Conservation (phyloP, 23 tunicate species). For the Pegea sp. region DNA sequence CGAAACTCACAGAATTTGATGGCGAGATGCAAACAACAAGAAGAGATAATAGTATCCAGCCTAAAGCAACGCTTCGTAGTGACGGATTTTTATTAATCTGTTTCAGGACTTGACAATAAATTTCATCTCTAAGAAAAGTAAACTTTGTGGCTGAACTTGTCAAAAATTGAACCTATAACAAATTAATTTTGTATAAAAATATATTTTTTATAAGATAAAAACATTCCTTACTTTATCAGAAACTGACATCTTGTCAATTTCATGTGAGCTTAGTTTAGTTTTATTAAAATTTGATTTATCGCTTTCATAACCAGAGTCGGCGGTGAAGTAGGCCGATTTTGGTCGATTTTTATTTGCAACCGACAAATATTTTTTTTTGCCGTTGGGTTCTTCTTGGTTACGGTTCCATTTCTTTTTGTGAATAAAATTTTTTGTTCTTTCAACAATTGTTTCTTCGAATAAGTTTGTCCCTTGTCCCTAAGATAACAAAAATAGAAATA, state of each 20-base stretch:
- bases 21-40: conserved; percentile 50
- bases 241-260: neutral
- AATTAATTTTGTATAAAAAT: neutral
- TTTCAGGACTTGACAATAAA: conserved; percentile 56
- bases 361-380: too few species aligned
- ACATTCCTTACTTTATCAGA: neutral
- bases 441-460: neutral
- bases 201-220: neutral
- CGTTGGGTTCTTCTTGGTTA: too few species aligned
- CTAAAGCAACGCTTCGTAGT: conserved; percentile 33
- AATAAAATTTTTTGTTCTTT: neutral
- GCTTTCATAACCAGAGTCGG: neutral
- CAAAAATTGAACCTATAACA: neutral
- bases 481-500: neutral
- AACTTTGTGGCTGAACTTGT: conserved; percentile 11
- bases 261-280: neutral
- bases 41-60: conserved; percentile 71
- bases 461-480: neutral
- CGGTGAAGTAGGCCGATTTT: neutral
- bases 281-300: neutral
- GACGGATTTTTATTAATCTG: conserved; percentile 59
- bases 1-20: conserved; percentile 20
- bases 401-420: neutral
- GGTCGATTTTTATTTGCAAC: neutral
- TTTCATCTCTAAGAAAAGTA: conserved; percentile 45